These are phyloP conservation scores for Entomyzon cyanotis DNA, from an alignment of 2,113 vertebrate species.

Conservation along the genomic window DNA sequence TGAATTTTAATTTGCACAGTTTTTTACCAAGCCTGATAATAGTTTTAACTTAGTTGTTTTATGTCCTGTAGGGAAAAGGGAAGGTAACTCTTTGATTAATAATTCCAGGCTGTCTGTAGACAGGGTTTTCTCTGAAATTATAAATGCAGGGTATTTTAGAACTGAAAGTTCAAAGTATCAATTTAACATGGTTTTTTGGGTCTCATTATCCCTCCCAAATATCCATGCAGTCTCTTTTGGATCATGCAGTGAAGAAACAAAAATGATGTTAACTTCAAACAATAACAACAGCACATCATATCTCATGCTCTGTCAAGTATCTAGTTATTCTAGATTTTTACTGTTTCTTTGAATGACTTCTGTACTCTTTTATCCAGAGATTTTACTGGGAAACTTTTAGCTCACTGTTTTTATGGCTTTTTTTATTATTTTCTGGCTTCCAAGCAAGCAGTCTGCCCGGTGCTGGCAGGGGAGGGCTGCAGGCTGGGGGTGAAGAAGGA, in stretches of 20 bases:
- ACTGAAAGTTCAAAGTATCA: neutral
- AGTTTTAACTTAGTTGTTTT: neutral
- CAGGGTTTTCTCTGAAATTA: neutral
- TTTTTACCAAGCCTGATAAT: neutral
- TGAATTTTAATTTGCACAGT: neutral
- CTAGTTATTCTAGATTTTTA: neutral
- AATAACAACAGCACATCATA: neutral
- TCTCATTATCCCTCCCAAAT: neutral
- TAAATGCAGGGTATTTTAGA: constrained; percentile 10
- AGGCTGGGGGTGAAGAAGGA: neutral
- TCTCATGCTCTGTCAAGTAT: neutral
- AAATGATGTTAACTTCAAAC: neutral
- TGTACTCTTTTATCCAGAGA: neutral
- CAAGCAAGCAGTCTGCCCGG: neutral
- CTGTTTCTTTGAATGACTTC: neutral
- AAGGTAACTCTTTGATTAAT: neutral
- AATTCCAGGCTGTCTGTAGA: neutral
- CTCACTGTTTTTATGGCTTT: neutral
- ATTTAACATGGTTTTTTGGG: neutral
- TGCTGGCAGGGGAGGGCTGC: neutral
- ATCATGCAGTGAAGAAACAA: neutral
- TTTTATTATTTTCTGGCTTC: neutral
- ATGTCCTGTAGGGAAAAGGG: neutral
- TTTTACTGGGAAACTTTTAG: neutral
- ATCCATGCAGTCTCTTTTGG: neutral